Evolutionary conservation across 2,888 invertebrate genomes (phyloP).

Genomic region (Erpobdella octoculata): DNA sequence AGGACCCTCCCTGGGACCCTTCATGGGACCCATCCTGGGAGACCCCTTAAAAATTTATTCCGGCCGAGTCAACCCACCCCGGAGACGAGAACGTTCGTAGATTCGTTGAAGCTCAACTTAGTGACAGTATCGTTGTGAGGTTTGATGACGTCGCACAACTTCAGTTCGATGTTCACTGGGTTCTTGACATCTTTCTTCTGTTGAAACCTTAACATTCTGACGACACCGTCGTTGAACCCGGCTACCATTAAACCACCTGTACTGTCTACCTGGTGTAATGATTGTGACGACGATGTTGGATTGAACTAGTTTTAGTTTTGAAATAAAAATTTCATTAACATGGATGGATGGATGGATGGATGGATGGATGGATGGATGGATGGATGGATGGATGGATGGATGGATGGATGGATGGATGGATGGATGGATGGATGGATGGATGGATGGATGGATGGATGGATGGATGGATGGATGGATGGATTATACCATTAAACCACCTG

Average conservation of each 20-base stretch:
- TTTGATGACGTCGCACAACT: slow-evolving; percentile 49
- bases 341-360: background rate
- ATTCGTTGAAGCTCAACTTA: slow-evolving; percentile 46
- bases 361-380: background rate
- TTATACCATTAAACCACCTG: slow-evolving; percentile 47
- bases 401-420: background rate
- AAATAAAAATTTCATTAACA: no score
- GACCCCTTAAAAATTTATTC: background rate
- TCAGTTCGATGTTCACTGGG: slow-evolving; percentile 42
- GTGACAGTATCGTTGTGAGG: slow-evolving; percentile 49
- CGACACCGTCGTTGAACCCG: slow-evolving; percentile 51
- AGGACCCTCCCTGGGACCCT: no score
- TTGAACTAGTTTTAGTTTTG: no score
- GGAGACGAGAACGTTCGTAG: slow-evolving; percentile 49
- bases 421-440: no score
- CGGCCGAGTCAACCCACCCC: slow-evolving; percentile 42
- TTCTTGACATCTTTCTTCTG: slow-evolving; percentile 35
- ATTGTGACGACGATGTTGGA: background rate
- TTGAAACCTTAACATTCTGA: slow-evolving; percentile 45
- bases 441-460: no score
- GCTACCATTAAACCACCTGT: slow-evolving; percentile 48
- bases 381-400: no score
- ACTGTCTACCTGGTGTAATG: slow-evolving; percentile 47
- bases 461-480: no score
- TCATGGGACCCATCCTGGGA: background rate